phyloP scores from a whole-genome alignment of 2,888 invertebrate genomes.

The Ctenicera cuprea region DNA sequence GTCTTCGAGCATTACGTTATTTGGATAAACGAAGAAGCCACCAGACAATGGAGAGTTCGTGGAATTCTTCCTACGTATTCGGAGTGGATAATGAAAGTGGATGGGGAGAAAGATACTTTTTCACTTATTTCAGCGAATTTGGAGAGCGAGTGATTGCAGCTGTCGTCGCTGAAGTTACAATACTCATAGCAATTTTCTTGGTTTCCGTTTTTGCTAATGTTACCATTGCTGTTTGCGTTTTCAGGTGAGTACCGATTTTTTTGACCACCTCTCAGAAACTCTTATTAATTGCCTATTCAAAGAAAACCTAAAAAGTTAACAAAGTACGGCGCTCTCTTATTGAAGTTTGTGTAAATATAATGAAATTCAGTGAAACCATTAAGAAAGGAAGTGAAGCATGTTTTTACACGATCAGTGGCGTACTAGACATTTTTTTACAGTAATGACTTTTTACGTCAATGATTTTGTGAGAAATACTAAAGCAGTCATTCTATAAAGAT shows the following conservation, averaged over 20 bases:
- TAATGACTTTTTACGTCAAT: too few species aligned
- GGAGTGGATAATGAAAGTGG: slow-evolving; percentile 73
- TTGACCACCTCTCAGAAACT: background rate
- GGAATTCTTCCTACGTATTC: slow-evolving; percentile 74
- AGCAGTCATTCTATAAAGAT: too few species aligned
- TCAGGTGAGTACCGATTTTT: slow-evolving; percentile 68
- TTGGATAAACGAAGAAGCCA: background rate
- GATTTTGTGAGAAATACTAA: too few species aligned
- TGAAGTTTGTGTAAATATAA: too few species aligned
- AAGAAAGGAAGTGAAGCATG: too few species aligned
- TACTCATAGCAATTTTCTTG: slow-evolving; percentile 69
- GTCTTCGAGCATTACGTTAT: background rate
- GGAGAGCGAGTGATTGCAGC: slow-evolving; percentile 69
- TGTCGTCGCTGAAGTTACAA: slow-evolving; percentile 69
- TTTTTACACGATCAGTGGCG: too few species aligned
- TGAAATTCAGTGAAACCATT: too few species aligned
- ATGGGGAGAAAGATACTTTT: slow-evolving; percentile 76
- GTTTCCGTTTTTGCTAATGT: slow-evolving; percentile 74
- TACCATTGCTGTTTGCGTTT: slow-evolving; percentile 74
- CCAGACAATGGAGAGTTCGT: slow-evolving; percentile 54
- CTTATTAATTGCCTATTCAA: background rate
- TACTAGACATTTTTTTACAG: too few species aligned
- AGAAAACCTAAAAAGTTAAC: background rate
- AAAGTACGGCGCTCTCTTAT: too few species aligned
- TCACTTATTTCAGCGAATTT: slow-evolving; percentile 76